Percentiles rank a stretch among this genome's conserved stretches.
These are phyloP conservation scores for Diplolepis rosae DNA, from an alignment of 2,888 invertebrate species.

Conservation along the genomic window DNA sequence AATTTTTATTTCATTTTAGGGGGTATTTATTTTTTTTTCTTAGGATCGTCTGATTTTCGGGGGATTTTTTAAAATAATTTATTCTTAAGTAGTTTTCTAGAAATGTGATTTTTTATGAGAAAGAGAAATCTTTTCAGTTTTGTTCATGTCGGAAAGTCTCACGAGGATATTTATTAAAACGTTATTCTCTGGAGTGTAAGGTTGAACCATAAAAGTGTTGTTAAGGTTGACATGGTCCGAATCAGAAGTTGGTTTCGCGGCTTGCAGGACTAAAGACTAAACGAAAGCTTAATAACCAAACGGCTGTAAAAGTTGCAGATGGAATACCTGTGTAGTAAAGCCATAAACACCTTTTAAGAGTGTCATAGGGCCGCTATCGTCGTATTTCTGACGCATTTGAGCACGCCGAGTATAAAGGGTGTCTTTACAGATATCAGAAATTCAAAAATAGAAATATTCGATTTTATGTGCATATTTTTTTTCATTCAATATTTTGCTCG, in stretches of 20 bases:
- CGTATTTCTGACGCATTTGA: not conserved
- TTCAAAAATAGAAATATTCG: not conserved
- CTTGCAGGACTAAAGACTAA: constrained; percentile 44
- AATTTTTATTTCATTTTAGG: too few relatives aligned
- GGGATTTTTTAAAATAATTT: too few relatives aligned
- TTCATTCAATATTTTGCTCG: too few relatives aligned
- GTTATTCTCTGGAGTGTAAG: not conserved
- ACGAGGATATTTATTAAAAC: not conserved
- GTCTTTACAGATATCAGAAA: not conserved
- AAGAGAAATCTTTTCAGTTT: not conserved
- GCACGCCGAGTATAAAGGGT: not conserved
- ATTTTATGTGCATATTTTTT: not conserved
- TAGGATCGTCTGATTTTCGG: too few relatives aligned
- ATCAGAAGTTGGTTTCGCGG: constrained; percentile 1
- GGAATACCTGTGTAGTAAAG: constrained; percentile 44
- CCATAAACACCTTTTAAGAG: constrained; percentile 50
- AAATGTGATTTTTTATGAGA: not conserved
- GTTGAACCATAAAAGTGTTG: not conserved
- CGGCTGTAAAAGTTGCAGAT: constrained; percentile 47
- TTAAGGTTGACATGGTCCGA: not conserved
- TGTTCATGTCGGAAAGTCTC: not conserved
- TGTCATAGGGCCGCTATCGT: constrained; percentile 42
- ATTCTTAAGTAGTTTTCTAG: not conserved
- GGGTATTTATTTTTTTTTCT: not conserved
- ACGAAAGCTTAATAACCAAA: constrained; percentile 50